Base-by-base conservation (phyloP, 2,113 vertebrate species). In the Etheostoma cragini region DNA sequence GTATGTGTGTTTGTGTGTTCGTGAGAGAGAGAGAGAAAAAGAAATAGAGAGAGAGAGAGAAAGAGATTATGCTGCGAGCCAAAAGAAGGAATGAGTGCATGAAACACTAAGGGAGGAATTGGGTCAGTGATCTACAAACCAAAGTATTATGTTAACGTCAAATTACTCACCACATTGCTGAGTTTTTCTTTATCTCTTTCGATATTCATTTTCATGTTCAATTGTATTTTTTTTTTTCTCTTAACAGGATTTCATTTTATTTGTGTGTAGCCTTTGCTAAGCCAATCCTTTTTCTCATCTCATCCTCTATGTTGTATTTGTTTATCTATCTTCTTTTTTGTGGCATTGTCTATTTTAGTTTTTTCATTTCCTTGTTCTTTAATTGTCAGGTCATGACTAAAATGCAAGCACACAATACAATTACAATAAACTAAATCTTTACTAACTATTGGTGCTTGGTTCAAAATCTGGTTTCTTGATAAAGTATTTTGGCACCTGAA, bases 101-200 rank as follows among this genome's bases (percentile, higher is more conserved):
- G 90, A 93, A 87, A 81, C 64, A 89, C 88, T 62, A 77, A 83
- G 83, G 76, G 83, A 76, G 78, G 22, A 56, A 95, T 81, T 94
- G 91, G 95, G 95, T 95, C 95, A 95, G 87, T 72, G 89, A 93
- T 93, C 92, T 93, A 93, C 94, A 94, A 92, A 91, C 87, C 88
- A 86, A 83, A 85, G 83, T 93, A 90, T 91, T 87, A 89, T 91
- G 87, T 94, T 91, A 89, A 89, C 72, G 47, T 90, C 81, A 90
- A 87, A 91, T 93, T 87, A 94, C 83, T 88, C 91, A 92, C 82
- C 84, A 72, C 85, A 21, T 50, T 86, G 81, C 79, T 72, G 62
- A 88, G 58, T 67, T 80, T 89, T 68, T 71, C 74, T 77, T 47
- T 62, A 35, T 67, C 65, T 78, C 46, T 46, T 67, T 24, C 16